Evolutionary conservation across 1,140 invertebrate genomes (phyloP).

Genomic region (Drosophila mauritiana): DNA sequence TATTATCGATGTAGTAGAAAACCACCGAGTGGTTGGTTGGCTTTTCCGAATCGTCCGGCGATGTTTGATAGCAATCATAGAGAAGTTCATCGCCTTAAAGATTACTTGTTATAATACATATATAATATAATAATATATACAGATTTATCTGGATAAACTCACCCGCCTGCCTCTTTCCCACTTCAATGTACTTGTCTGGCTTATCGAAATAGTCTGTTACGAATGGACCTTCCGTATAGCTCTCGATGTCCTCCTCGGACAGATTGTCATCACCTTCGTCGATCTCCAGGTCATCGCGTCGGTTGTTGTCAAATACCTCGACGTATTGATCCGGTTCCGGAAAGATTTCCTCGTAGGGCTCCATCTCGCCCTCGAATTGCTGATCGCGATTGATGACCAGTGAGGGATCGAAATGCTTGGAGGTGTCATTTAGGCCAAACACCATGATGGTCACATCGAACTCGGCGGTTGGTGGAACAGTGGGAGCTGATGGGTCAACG

Average conservation of each 20-base stretch:
- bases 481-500: neutral
- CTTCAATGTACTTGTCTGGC: constrained; percentile 65
- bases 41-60: constrained; percentile 7
- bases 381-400: constrained; percentile 60
- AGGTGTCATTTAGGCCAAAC: constrained; percentile 63
- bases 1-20: constrained; percentile 75
- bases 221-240: constrained; percentile 7
- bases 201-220: constrained; percentile 12
- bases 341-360: constrained; percentile 6
- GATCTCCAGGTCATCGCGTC: constrained; percentile 12
- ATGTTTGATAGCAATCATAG: constrained; percentile 60
- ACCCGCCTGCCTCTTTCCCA: constrained; percentile 68
- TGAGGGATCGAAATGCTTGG: constrained; percentile 38
- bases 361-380: constrained; percentile 57
- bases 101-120: neutral
- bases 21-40: constrained; percentile 42
- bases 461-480: neutral
- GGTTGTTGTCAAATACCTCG: constrained; percentile 8
- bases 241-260: constrained; percentile 2
- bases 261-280: constrained; percentile 6
- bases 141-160: neutral
- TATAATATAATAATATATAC: too few species aligned
- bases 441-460: constrained; percentile 72
- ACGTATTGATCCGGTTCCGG: neutral
- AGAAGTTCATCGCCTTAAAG: constrained; percentile 62